Base-by-base conservation (phyloP, 2,888 invertebrate species). In the Nebria salina region DNA sequence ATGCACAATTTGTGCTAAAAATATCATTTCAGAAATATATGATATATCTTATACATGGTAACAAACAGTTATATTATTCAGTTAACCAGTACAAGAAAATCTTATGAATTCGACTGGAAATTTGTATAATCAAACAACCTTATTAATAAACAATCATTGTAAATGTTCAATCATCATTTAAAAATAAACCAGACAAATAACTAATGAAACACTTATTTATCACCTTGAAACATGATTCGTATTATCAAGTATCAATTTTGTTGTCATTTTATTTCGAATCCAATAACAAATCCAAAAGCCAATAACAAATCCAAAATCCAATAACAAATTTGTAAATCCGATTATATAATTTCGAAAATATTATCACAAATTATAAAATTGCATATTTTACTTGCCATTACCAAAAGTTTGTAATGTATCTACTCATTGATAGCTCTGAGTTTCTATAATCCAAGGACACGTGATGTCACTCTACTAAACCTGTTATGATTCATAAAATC, bases 321-420 rank as follows among this genome's bases (percentile, higher is more conserved):
- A 20, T 20, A 20, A 20, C 20, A 20, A 20, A 20, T 20, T 20
- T 20, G 20, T 20, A 20, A 20, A 20, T 20, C 20, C 20, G 20
- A 34, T 34, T 34, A 34, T 2, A 5, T 34, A 34, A 34, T 34
- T 34, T 34, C 5, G 34, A 34, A 34, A 34, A 34, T 34, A 34
- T 34, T 5, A 2, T 34, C 5, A 34, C 34, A 34, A 4, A 34
- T 34, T 34, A 34, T 34, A 34, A 34, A 34, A 2, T 4, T 34
- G 34, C 2, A 34, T 34, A 34, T 70, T 70, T 25, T 20, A 6
- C 79, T 80, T 75, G 74, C 74, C 68, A n/a, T 75, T 74, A 70
- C 70, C 41, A 74, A 80, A 80, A 80, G 79, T 80, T 80, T 15
- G 42, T 64, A 42, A 54, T 65, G 75, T 80, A 75, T 74, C 75